A percentile compares a stretch with the other conserved stretches of the same genome.
Conservation (phyloP, 2,113 vertebrate species). For the Fregata magnificens region DNA sequence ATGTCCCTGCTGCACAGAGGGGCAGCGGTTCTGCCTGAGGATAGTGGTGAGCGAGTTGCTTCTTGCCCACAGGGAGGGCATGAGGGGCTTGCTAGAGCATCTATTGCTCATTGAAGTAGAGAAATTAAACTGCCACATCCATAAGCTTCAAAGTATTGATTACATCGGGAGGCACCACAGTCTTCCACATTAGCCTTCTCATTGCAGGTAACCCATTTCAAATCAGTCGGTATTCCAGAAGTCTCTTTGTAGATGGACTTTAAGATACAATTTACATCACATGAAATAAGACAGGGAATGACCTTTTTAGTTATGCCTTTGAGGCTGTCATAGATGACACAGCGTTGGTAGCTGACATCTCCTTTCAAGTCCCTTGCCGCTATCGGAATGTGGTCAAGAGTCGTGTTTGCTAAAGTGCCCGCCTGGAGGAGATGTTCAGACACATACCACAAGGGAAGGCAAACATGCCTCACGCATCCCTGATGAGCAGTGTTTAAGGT, state of each 20-base stretch:
- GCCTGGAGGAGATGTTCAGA: not conserved
- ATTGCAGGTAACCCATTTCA: not conserved
- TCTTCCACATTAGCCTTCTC: not conserved
- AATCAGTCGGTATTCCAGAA: not conserved
- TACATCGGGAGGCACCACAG: not conserved
- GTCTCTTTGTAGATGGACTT: not conserved
- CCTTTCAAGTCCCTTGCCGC: not conserved
- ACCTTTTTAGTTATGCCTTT: slow-evolving; percentile 46
- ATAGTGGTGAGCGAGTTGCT: not conserved
- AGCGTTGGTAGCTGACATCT: not conserved
- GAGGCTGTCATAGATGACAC: not conserved
- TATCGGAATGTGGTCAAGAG: not conserved
- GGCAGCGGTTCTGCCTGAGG: not conserved
- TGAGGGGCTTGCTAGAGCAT: not conserved
- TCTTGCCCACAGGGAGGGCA: not conserved
- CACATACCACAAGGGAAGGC: not conserved
- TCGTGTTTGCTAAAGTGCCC: not conserved
- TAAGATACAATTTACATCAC: slow-evolving; percentile 5
- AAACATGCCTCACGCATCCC: not conserved
- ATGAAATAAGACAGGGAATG: not conserved
- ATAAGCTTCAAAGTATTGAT: not conserved
- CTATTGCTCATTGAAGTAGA: slow-evolving; percentile 4
- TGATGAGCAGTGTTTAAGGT: not conserved
- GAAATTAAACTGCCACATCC: slow-evolving; percentile 9
- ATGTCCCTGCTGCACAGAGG: not conserved